Evolutionary conservation across 2,113 vertebrate genomes (phyloP).

Genomic region (Dipodomys merriami): DNA sequence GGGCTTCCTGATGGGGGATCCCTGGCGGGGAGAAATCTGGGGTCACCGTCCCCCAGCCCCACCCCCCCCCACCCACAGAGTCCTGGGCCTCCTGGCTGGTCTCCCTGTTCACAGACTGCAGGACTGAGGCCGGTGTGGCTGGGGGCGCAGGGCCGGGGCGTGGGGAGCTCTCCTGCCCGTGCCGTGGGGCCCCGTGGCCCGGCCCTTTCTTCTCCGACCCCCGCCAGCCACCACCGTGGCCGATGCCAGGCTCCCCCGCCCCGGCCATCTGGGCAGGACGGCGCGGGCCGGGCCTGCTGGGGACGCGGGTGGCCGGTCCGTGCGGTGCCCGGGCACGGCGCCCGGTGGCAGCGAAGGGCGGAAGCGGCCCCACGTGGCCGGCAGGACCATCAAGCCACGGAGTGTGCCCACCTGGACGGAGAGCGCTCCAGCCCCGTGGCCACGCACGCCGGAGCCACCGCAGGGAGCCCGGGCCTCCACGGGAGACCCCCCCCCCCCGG

Average conservation of each 20-base stretch:
- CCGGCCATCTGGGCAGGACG: conserved; percentile 76
- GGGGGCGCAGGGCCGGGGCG: neutral
- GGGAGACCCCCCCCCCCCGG: too few species aligned
- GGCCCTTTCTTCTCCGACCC: conserved; percentile 60
- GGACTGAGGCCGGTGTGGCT: neutral
- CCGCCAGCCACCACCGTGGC: conserved; percentile 62
- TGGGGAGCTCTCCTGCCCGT: fast-evolving
- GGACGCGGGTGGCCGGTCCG: conserved; percentile 50
- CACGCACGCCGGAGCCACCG: too few species aligned
- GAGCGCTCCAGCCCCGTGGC: too few species aligned
- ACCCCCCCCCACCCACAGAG: too few species aligned
- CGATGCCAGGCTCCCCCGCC: conserved; percentile 56
- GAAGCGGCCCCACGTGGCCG: too few species aligned
- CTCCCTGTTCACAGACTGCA: neutral
- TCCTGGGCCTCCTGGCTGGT: too few species aligned
- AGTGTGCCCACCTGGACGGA: too few species aligned
- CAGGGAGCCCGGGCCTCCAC: too few species aligned
- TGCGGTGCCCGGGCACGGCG: too few species aligned
- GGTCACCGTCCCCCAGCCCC: too few species aligned
- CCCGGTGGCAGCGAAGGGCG: too few species aligned
- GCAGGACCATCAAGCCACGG: too few species aligned
- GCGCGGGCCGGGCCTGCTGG: conserved; percentile 39
- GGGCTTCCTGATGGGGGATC: neutral
- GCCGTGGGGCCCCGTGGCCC: neutral
- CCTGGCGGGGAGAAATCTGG: neutral